Percentiles rank a stretch among this genome's conserved stretches.
Evolutionary conservation across 2,888 invertebrate genomes (phyloP).

Genomic region (Plagodis dolabraria): DNA sequence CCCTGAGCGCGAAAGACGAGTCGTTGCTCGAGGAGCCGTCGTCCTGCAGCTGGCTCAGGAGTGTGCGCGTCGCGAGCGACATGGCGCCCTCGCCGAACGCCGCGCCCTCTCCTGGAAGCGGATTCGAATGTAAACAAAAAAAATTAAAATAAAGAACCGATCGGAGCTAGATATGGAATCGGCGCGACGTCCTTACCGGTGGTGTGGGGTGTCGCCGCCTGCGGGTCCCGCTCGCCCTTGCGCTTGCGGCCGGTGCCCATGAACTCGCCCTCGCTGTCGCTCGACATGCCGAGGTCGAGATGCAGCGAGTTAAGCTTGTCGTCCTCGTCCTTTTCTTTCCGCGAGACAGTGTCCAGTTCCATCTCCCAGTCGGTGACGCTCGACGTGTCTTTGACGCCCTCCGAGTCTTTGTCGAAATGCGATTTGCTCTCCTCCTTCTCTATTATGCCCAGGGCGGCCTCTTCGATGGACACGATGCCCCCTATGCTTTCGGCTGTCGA

Average conservation of each 20-base stretch:
- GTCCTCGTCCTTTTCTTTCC: slow-evolving; percentile 73
- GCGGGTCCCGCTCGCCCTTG: slow-evolving; percentile 61
- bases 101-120: slow-evolving; percentile 75
- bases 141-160: slow-evolving; percentile 47
- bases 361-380: slow-evolving; percentile 86
- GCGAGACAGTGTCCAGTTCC: slow-evolving; percentile 81
- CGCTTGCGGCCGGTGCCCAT: slow-evolving; percentile 64
- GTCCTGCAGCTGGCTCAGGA: slow-evolving; percentile 82
- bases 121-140: slow-evolving; percentile 49
- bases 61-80: slow-evolving; percentile 73
- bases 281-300: slow-evolving; percentile 80
- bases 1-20: slow-evolving; percentile 75
- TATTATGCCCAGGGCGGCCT: slow-evolving; percentile 55
- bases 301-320: slow-evolving; percentile 78
- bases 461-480: slow-evolving; percentile 64
- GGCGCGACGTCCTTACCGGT: slow-evolving; percentile 61
- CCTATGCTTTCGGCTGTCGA: slow-evolving; percentile 70
- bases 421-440: slow-evolving; percentile 60
- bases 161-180: slow-evolving; percentile 29
- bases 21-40: slow-evolving; percentile 83
- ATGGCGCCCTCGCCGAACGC: slow-evolving; percentile 69
- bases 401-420: slow-evolving; percentile 59
- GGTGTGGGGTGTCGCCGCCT: slow-evolving; percentile 62
- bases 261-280: slow-evolving; percentile 78
- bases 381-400: slow-evolving; percentile 68